phyloP scores from a whole-genome alignment of 2,888 invertebrate species.

The Erebia palarica region DNA sequence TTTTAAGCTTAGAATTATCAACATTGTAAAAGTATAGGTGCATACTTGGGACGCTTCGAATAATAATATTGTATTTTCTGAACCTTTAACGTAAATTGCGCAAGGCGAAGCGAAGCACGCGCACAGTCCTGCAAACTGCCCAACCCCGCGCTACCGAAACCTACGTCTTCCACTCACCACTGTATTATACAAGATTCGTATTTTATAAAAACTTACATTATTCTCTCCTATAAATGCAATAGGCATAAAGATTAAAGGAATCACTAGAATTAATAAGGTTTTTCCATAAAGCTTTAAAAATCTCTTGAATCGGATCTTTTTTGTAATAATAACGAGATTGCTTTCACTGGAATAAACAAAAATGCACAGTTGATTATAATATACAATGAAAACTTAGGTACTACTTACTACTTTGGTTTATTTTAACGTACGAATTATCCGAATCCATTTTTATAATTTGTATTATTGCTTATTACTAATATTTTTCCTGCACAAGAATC shows the following conservation, averaged over 20 bases:
- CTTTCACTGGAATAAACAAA: conserved; percentile 52
- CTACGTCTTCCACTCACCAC: too few relatives aligned
- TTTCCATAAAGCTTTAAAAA: conserved; percentile 62
- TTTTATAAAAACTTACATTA: conserved; percentile 50
- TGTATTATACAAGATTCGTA: neutral
- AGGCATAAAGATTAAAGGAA: conserved; percentile 60
- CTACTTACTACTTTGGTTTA: neutral
- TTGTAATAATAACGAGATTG: conserved; percentile 58
- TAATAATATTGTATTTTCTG: neutral
- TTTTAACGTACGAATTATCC: conserved; percentile 29
- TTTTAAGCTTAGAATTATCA: too few relatives aligned
- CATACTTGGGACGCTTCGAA: too few relatives aligned
- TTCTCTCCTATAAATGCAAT: conserved; percentile 52
- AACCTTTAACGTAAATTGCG: neutral
- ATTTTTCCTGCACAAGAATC: conserved; percentile 29
- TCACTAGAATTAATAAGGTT: conserved; percentile 50
- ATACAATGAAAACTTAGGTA: neutral
- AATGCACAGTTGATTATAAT: neutral
- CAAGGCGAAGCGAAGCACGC: too few relatives aligned
- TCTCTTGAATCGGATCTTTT: conserved; percentile 49
- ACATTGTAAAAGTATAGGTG: too few relatives aligned
- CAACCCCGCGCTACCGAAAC: too few relatives aligned
- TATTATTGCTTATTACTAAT: neutral
- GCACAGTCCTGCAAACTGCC: too few relatives aligned
- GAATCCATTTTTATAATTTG: conserved; percentile 28